Conservation (phyloP, 2,113 vertebrate genomes). For the Oryzias javanicus region DNA sequence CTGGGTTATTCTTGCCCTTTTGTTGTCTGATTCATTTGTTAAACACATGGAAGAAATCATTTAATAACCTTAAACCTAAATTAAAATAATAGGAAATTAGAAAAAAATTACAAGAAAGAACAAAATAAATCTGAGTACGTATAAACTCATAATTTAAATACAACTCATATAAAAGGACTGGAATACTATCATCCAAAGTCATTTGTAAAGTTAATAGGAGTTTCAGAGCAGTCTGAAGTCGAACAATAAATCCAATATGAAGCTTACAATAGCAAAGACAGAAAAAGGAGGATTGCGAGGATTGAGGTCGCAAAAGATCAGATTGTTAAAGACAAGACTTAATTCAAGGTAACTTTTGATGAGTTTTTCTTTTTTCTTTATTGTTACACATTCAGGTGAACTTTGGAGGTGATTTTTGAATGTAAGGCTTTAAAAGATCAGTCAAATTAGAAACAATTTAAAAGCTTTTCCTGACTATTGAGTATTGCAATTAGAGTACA, state of each 20-base stretch:
- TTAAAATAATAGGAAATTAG: conserved; percentile 13
- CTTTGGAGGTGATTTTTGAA: too few relatives aligned
- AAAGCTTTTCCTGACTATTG: too few relatives aligned
- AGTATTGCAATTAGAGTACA: too few relatives aligned
- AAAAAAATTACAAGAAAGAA: background rate
- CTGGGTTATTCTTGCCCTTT: too few relatives aligned
- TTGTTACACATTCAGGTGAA: too few relatives aligned
- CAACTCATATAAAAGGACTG: conserved; percentile 1
- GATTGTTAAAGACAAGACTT: background rate
- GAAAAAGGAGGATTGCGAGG: background rate
- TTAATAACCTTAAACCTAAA: background rate
- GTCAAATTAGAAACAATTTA: too few relatives aligned
- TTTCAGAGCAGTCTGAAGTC: conserved; percentile 2
- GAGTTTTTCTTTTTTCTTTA: background rate
- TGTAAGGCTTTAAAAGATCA: too few relatives aligned
- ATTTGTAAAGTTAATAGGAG: conserved; percentile 16
- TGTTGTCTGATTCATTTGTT: too few relatives aligned
- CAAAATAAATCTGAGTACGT: background rate
- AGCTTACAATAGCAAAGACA: background rate
- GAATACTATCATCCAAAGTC: conserved; percentile 15
- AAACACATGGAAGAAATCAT: too few relatives aligned
- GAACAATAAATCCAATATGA: conserved; percentile 17
- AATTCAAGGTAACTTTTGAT: conserved; percentile 5
- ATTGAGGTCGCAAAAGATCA: conserved; percentile 5
- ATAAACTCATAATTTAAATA: background rate